A percentile compares a stretch with the other conserved stretches of the same genome.
phyloP scores from a whole-genome alignment of 2,797 vertebrate species.

The Cottoperca gobio region DNA sequence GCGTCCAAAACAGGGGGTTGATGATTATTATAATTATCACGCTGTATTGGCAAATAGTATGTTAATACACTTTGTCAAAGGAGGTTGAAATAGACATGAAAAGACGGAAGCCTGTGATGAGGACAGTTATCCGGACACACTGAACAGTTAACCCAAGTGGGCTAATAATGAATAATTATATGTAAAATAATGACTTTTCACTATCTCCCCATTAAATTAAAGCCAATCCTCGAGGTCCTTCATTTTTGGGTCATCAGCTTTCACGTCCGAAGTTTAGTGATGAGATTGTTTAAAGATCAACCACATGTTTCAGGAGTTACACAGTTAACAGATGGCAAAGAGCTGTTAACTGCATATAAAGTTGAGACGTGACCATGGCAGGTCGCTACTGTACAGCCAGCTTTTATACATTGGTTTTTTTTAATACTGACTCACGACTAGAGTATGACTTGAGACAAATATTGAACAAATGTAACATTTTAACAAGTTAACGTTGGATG shows the following conservation, averaged over 20 bases:
- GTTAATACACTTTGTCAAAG: neutral
- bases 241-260: neutral
- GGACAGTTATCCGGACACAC: neutral
- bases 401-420: no score
- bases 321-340: neutral
- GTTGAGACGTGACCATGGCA: neutral
- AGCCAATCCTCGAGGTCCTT: no score
- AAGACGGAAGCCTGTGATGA: neutral
- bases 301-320: neutral
- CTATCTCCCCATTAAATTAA: neutral
- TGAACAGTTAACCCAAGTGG: neutral
- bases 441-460: neutral
- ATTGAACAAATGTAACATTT: neutral
- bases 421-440: neutral
- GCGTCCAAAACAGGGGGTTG: neutral
- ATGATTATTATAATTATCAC: neutral
- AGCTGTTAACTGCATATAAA: neutral
- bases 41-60: neutral
- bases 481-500: no score
- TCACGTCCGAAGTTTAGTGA: neutral
- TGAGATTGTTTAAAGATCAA: neutral
- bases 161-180: no score
- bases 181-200: neutral
- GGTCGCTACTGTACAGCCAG: neutral
- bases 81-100: neutral